Evolutionary conservation across 2,797 vertebrate species (phyloP).

Genomic region (Mormyrops boulengeri): DNA sequence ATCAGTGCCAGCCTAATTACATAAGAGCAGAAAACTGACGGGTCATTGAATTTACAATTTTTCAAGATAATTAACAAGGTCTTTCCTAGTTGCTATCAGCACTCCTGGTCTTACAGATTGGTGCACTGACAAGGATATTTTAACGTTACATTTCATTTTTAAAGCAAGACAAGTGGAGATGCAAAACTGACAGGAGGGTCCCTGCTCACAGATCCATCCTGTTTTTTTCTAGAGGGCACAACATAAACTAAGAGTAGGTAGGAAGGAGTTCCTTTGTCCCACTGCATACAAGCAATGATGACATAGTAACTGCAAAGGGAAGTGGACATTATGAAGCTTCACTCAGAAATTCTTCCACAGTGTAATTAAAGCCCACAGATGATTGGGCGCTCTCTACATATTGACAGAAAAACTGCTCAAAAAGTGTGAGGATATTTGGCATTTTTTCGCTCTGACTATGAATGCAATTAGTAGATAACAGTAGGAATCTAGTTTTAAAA

Average conservation of each 20-base stretch:
- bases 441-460: neutral
- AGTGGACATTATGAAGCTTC: neutral
- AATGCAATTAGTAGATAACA: neutral
- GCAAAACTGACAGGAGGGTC: neutral
- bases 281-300: neutral
- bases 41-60: neutral
- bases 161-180: neutral
- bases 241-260: neutral
- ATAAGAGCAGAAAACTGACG: neutral
- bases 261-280: neutral
- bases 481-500: neutral
- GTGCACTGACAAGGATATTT: neutral
- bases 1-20: neutral
- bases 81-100: neutral
- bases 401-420: neutral
- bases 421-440: neutral
- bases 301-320: neutral
- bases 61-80: neutral
- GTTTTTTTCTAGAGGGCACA: conserved; percentile 36
- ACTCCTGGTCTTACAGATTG: neutral
- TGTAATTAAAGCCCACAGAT: neutral
- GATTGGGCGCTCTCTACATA: neutral
- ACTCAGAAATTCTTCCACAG: neutral
- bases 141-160: neutral
- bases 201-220: neutral